Conservation (phyloP, 2,113 vertebrate genomes). For the Formicarius rufipectus region DNA sequence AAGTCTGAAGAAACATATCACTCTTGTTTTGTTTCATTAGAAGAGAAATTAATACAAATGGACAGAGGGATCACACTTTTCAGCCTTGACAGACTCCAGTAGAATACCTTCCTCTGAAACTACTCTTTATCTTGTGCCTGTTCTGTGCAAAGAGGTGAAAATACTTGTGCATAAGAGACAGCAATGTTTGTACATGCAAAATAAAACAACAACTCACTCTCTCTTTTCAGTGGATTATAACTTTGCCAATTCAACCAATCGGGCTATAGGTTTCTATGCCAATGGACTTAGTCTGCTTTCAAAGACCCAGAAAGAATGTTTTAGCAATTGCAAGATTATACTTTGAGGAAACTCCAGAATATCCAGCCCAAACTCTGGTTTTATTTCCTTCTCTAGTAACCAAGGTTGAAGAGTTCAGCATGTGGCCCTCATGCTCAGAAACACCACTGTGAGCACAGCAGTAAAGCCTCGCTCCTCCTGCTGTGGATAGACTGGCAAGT, state of each 20-base stretch:
- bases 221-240: neutral
- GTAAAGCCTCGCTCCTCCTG: neutral
- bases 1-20: neutral
- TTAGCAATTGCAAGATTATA: neutral
- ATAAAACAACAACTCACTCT: neutral
- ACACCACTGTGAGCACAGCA: neutral
- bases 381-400: neutral
- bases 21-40: neutral
- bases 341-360: neutral
- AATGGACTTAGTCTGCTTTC: neutral
- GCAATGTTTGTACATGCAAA: neutral
- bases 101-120: neutral
- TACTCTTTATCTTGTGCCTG: neutral
- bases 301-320: neutral
- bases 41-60: neutral
- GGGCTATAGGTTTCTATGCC: neutral
- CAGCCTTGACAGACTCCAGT: neutral
- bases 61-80: neutral
- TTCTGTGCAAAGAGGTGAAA: neutral
- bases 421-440: accelerated
- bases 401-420: neutral
- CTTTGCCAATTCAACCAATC: neutral
- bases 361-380: neutral
- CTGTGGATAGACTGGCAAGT: accelerated
- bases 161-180: neutral